A percentile compares a stretch with the other conserved stretches of the same genome.
Conservation (phyloP, 2,113 vertebrate species). For the Apteryx mantelli region DNA sequence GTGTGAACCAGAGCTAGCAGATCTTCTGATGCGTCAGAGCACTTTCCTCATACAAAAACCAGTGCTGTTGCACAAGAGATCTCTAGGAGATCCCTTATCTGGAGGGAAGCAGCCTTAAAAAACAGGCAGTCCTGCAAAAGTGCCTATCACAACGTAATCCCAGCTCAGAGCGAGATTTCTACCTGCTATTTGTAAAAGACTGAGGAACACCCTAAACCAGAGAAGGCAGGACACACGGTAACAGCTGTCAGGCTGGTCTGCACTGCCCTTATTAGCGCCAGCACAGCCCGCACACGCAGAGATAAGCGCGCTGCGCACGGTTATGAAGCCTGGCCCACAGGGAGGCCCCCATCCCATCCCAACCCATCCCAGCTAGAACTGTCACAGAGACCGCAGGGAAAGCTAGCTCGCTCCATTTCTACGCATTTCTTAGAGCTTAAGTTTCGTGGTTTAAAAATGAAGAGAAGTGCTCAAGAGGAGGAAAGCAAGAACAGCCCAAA, state of each 20-base stretch:
- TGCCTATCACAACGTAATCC: accelerated
- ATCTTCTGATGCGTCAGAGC: neutral
- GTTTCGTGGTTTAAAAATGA: neutral
- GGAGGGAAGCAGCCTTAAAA: neutral
- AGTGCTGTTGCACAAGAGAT: accelerated
- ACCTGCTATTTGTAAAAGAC: neutral
- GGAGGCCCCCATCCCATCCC: accelerated
- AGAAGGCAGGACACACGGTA: accelerated
- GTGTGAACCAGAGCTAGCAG: accelerated
- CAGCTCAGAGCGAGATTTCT: accelerated
- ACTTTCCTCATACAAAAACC: neutral
- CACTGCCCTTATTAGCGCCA: accelerated
- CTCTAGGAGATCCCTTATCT: accelerated
- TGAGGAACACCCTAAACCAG: neutral
- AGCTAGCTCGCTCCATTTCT: accelerated
- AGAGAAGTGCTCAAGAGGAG: accelerated
- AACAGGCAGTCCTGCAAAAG: neutral
- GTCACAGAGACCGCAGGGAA: accelerated
- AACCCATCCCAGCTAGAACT: accelerated
- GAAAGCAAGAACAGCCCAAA: no score
- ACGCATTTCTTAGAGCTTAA: accelerated
- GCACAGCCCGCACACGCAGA: accelerated
- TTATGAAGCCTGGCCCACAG: accelerated
- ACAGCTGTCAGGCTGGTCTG: neutral
- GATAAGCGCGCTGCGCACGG: accelerated